Evolutionary conservation across 2,113 vertebrate species (phyloP).

Genomic region (Brachyhypopomus occidentalis): DNA sequence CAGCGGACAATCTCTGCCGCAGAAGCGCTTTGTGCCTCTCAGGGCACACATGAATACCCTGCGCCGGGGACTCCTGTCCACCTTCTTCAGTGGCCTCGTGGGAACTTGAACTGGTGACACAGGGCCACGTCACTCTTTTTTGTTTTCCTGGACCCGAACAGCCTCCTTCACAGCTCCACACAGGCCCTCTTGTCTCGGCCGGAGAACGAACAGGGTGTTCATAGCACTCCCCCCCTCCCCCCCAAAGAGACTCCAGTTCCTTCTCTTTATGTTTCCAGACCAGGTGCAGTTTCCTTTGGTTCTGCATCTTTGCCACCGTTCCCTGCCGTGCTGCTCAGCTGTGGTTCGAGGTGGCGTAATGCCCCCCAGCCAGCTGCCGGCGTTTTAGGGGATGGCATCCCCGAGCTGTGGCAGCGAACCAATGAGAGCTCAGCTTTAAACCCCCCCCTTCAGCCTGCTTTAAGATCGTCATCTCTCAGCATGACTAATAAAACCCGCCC

Average conservation of each 20-base stretch:
- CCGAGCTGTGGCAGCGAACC: background rate
- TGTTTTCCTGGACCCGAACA: constrained; percentile 47
- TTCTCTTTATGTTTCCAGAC: background rate
- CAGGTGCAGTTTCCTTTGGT: constrained; percentile 1
- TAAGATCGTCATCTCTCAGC: background rate
- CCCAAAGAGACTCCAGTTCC: constrained; percentile 62
- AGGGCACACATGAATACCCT: background rate
- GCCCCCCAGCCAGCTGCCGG: background rate
- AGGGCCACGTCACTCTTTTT: constrained; percentile 58
- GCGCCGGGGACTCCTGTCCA: too few species aligned
- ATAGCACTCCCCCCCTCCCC: constrained; percentile 55
- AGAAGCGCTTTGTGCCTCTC: too few species aligned
- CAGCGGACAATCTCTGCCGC: background rate
- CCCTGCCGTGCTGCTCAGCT: too few species aligned
- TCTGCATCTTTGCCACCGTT: background rate
- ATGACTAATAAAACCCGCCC: too few species aligned
- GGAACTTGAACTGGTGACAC: constrained; percentile 71
- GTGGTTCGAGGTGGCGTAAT: too few species aligned
- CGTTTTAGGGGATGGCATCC: constrained; percentile 54
- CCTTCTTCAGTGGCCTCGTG: constrained; percentile 34
- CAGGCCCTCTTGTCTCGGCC: background rate
- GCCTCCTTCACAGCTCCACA: constrained; percentile 48
- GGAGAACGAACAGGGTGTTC: constrained; percentile 41
- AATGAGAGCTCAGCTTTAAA: background rate
- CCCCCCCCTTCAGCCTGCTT: background rate